Evolutionary conservation across 2,113 vertebrate genomes (phyloP).

Genomic region (Eurystomus gularis): DNA sequence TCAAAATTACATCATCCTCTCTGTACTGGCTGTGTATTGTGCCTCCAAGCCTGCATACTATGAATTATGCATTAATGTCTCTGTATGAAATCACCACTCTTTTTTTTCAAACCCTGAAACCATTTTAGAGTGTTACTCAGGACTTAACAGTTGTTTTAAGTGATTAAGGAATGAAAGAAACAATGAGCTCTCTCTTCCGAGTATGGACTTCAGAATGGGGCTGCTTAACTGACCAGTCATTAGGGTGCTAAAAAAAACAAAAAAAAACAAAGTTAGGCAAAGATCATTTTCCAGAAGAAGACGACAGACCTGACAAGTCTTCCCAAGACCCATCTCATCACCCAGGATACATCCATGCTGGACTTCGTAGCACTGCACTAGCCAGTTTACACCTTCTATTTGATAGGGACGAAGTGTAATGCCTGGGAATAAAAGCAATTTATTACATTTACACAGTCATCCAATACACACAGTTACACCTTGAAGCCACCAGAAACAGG

Average conservation of each 20-base stretch:
- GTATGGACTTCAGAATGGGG: background rate
- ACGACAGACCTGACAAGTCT: slow-evolving; percentile 89
- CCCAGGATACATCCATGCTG: slow-evolving; percentile 89
- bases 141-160: background rate
- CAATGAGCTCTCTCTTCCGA: background rate
- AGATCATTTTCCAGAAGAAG: background rate
- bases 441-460: background rate
- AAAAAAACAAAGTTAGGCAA: background rate
- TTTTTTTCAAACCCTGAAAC: background rate
- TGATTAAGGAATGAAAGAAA: background rate
- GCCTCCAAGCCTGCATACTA: background rate
- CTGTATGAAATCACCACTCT: background rate
- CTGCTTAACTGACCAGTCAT: background rate
- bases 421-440: slow-evolving; percentile 67
- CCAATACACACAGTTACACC: background rate
- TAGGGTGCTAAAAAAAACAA: background rate
- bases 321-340: slow-evolving; percentile 96
- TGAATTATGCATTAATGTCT: background rate
- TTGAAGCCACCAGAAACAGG: background rate
- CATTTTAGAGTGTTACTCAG: background rate
- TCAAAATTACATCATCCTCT: background rate
- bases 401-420: slow-evolving; percentile 85
- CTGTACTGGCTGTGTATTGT: background rate
- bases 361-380: slow-evolving; percentile 74
- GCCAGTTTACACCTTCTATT: slow-evolving; percentile 87